Conservation (phyloP, 1,140 invertebrate species). For the Papilio aristodemus region DNA sequence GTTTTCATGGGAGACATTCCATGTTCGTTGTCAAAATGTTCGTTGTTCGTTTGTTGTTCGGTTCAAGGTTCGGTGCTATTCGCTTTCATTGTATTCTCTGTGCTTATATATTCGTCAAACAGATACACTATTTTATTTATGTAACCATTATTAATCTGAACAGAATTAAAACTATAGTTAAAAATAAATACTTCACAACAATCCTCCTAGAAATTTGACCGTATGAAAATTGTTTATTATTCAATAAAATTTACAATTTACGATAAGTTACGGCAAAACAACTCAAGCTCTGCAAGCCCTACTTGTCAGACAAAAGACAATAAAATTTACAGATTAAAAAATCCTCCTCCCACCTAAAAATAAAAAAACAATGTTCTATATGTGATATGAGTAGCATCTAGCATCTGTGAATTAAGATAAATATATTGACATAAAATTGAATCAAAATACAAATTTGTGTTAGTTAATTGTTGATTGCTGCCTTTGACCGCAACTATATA, state of each 20-base stretch:
- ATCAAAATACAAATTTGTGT: neutral
- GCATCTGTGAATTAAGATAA: neutral
- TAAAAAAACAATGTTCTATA: too few relatives aligned
- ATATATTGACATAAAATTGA: slow-evolving; percentile 21
- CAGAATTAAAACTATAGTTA: neutral
- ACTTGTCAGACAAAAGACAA: neutral
- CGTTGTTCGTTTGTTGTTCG: slow-evolving; percentile 49
- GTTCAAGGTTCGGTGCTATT: too few relatives aligned
- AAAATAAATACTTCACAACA: too few relatives aligned
- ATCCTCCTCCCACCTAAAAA: too few relatives aligned
- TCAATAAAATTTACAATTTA: neutral
- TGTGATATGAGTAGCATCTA: too few relatives aligned
- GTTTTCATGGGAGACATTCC: slow-evolving; percentile 70
- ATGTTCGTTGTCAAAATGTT: slow-evolving; percentile 66
- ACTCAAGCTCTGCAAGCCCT: neutral
- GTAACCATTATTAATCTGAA: neutral
- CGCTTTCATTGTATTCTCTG: slow-evolving; percentile 18
- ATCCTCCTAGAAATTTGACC: too few relatives aligned
- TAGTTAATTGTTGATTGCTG: neutral
- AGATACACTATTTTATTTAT: slow-evolving; percentile 10
- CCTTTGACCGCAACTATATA: neutral
- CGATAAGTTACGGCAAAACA: neutral
- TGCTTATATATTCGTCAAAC: neutral
- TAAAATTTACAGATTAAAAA: too few relatives aligned
- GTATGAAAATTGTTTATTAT: neutral